Conservation (phyloP, 1,140 invertebrate species). For the Ostrea denselamellosa region DNA sequence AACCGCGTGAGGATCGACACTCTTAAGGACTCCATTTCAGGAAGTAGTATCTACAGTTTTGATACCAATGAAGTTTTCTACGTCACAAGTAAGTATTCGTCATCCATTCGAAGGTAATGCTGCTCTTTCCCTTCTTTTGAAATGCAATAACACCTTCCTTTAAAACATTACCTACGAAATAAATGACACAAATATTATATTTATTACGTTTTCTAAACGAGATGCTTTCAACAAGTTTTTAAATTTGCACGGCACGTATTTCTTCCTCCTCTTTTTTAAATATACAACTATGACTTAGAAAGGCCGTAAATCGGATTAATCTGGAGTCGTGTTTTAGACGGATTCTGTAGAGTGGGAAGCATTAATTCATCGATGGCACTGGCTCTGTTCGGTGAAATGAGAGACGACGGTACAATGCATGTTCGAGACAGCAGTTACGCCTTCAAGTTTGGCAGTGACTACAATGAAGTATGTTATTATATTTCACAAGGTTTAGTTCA, state of each 20-base stretch:
- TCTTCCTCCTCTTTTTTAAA: too few species aligned
- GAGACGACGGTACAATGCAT: slow-evolving; percentile 49
- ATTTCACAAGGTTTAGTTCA: neutral
- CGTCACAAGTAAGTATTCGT: slow-evolving; percentile 51
- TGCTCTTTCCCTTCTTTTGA: too few species aligned
- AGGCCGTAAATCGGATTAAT: too few species aligned
- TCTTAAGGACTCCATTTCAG: slow-evolving; percentile 50
- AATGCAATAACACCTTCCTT: too few species aligned
- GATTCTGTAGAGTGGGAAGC: neutral
- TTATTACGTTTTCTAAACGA: too few species aligned
- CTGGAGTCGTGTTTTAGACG: neutral
- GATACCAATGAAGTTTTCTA: slow-evolving; percentile 55
- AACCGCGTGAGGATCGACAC: slow-evolving; percentile 56
- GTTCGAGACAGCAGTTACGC: slow-evolving; percentile 49
- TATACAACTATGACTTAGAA: too few species aligned
- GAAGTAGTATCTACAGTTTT: slow-evolving; percentile 54
- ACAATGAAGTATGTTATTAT: slow-evolving; percentile 48
- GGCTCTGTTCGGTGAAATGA: slow-evolving; percentile 52
- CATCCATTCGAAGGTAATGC: neutral
- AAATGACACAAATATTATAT: too few species aligned
- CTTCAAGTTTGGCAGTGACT: slow-evolving; percentile 52
- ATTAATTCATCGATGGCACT: slow-evolving; percentile 10
- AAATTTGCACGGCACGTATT: too few species aligned
- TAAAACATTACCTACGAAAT: too few species aligned
- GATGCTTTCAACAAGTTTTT: too few species aligned